Conservation (phyloP, 2,113 vertebrate species). For the Scomber japonicus region DNA sequence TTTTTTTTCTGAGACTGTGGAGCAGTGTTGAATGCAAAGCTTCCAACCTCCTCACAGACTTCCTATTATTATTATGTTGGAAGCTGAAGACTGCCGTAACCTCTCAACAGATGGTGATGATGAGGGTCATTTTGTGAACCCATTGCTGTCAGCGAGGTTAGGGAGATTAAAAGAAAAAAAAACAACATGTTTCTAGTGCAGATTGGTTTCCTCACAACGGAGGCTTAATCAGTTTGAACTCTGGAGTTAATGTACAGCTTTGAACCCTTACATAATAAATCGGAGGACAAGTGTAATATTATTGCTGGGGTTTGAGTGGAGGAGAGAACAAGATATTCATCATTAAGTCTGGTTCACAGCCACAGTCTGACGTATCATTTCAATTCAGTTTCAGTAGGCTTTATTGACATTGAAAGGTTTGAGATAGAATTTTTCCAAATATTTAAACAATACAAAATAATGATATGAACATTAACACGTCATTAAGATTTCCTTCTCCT, state of each 20-base stretch:
- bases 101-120: conserved; percentile 26
- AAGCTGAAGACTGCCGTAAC: not conserved
- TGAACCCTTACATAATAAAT: conserved; percentile 64
- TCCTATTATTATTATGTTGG: not conserved
- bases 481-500: conserved; percentile 44
- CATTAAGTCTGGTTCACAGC: conserved; percentile 25
- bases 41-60: not conserved
- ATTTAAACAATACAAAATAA: too few relatives aligned
- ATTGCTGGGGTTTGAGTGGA: conserved; percentile 31
- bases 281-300: conserved; percentile 40
- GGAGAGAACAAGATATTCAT: conserved; percentile 53
- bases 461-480: too few relatives aligned
- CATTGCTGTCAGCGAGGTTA: conserved; percentile 8
- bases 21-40: too few relatives aligned
- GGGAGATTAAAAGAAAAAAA: not conserved
- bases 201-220: not conserved
- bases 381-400: too few relatives aligned
- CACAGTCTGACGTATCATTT: conserved; percentile 3
- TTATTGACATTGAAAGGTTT: too few relatives aligned
- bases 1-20: too few relatives aligned
- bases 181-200: not conserved
- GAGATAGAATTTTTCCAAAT: too few relatives aligned
- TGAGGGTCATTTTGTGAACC: not conserved
- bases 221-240: conserved; percentile 56
- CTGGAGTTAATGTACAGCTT: conserved; percentile 48